A percentile compares a stretch with the other conserved stretches of the same genome.
These are phyloP conservation scores for Neelides folsomi DNA, from an alignment of 2,888 invertebrate genomes.

Conservation along the genomic window DNA sequence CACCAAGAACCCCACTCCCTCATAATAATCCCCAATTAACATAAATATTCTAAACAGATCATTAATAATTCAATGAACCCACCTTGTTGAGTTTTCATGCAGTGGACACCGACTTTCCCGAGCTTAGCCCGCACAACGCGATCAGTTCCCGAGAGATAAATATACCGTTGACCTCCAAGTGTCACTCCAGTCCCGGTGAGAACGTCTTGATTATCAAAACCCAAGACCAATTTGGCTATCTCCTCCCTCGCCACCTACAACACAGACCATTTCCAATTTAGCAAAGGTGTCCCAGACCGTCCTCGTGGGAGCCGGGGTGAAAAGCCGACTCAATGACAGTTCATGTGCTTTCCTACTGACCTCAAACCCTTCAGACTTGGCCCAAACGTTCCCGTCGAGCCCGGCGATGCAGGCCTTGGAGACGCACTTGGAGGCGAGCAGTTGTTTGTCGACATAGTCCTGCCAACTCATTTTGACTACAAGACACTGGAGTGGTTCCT, in stretches of 20 bases:
- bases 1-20: too few species aligned
- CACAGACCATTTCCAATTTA: constrained; percentile 33
- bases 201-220: constrained; percentile 78
- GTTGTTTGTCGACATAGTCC: constrained; percentile 95
- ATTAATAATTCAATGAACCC: constrained; percentile 33
- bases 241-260: constrained; percentile 81
- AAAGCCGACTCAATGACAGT: background rate
- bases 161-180: constrained; percentile 82
- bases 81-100: constrained; percentile 93
- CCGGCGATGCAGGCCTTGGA: constrained; percentile 89
- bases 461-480: constrained; percentile 79
- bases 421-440: constrained; percentile 87
- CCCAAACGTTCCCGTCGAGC: constrained; percentile 90
- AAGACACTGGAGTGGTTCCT: background rate
- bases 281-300: background rate
- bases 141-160: constrained; percentile 88
- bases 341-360: constrained; percentile 49
- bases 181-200: constrained; percentile 81
- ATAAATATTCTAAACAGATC: too few species aligned
- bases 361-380: constrained; percentile 83
- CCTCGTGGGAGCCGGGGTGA: background rate
- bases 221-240: constrained; percentile 73
- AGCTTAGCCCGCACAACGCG: constrained; percentile 85
- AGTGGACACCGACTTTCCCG: constrained; percentile 84
- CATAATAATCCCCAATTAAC: too few species aligned